A percentile compares a stretch with the other conserved stretches of the same genome.
Evolutionary conservation across 2,113 vertebrate genomes (phyloP).

Genomic region (Erythrocebus patas): DNA sequence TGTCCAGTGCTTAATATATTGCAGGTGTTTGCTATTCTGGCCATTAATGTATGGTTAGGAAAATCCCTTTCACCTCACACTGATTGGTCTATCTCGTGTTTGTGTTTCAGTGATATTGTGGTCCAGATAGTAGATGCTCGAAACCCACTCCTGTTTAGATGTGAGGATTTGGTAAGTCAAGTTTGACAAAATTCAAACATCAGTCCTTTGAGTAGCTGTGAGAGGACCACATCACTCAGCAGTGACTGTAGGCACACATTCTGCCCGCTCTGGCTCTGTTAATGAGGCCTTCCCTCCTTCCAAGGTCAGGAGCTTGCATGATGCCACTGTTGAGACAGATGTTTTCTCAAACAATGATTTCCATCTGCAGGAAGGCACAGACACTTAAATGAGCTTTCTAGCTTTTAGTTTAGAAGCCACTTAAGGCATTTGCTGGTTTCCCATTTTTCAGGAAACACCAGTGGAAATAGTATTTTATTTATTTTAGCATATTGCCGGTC

Average conservation of each 20-base stretch:
- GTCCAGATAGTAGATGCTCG: conserved; percentile 98
- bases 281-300: background rate
- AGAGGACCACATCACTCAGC: background rate
- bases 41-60: background rate
- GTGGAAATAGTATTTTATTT: background rate
- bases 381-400: background rate
- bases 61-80: background rate
- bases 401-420: background rate
- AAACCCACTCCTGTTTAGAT: conserved; percentile 95
- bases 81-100: conserved; percentile 14
- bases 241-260: rapidly evolving
- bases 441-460: background rate
- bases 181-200: background rate
- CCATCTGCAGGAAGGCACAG: background rate
- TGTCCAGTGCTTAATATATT: background rate
- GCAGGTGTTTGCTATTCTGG: background rate
- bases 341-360: background rate
- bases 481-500: background rate
- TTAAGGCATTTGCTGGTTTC: conserved; percentile 1
- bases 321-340: background rate
- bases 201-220: background rate
- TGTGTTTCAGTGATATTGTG: conserved; percentile 90
- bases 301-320: background rate
- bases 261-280: background rate
- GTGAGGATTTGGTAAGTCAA: conserved; percentile 93